Percentiles rank a stretch among this genome's conserved stretches.
phyloP scores from a whole-genome alignment of 2,797 vertebrate species.

The Lutjanus argentimaculatus region DNA sequence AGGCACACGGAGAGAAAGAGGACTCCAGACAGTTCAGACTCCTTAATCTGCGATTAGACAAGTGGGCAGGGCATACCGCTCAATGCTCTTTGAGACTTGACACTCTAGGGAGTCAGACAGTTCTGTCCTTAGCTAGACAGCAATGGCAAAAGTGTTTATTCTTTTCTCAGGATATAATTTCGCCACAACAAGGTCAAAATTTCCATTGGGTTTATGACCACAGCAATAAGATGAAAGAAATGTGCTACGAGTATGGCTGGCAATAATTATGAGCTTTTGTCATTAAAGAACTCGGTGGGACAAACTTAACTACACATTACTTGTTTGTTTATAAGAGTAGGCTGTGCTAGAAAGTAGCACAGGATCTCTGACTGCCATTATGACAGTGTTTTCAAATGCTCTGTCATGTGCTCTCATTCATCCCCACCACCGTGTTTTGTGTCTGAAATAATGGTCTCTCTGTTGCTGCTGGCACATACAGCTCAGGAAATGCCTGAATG shows the following conservation, averaged over 20 bases:
- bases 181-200: not conserved
- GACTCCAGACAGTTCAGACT: constrained; percentile 63
- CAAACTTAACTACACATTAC: not conserved
- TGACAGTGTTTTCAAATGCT: constrained; percentile 51
- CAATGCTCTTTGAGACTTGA: constrained; percentile 45
- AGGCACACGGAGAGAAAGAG: constrained; percentile 22
- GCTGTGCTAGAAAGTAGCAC: constrained; percentile 18
- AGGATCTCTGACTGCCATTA: constrained; percentile 12
- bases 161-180: not conserved
- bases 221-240: constrained; percentile 5
- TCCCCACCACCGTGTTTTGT: constrained; percentile 58
- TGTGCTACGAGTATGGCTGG: not conserved
- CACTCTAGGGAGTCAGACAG: constrained; percentile 24
- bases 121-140: constrained; percentile 21
- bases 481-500: constrained; percentile 84
- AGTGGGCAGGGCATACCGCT: constrained; percentile 45
- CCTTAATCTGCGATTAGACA: constrained; percentile 76
- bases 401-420: constrained; percentile 62
- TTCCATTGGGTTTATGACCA: not conserved
- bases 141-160: constrained; percentile 17
- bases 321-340: constrained; percentile 33
- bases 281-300: not conserved
- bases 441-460: constrained; percentile 70
- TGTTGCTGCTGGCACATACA: constrained; percentile 74
- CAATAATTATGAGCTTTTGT: constrained; percentile 2